Evolutionary conservation across 2,888 invertebrate species (phyloP).

Genomic region (Rutpela maculata): DNA sequence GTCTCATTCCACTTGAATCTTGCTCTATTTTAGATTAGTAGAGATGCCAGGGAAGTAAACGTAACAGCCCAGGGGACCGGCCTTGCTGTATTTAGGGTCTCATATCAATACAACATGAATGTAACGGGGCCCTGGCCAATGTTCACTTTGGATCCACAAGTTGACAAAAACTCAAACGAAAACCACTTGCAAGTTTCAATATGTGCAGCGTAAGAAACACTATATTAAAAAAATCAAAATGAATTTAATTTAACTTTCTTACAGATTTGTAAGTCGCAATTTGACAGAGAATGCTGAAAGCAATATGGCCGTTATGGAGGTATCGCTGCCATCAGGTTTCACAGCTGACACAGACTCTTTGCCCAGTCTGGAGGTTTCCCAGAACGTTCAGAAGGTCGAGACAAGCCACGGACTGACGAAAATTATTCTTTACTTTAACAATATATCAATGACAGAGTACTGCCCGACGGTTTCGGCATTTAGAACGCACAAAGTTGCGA

Average conservation of each 20-base stretch:
- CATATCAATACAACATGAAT: conserved; percentile 88
- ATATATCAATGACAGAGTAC: conserved; percentile 79
- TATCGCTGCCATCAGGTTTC: conserved; percentile 93
- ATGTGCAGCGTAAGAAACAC: conserved; percentile 81
- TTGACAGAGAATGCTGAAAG: conserved; percentile 81
- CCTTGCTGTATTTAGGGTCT: conserved; percentile 85
- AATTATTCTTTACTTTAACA: conserved; percentile 85
- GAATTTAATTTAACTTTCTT: conserved; percentile 53
- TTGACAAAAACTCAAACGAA: conserved; percentile 86
- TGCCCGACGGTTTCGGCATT: conserved; percentile 91
- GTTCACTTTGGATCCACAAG: conserved; percentile 90
- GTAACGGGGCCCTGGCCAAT: conserved; percentile 92
- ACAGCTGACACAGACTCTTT: conserved; percentile 86
- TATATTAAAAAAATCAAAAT: conserved; percentile 9
- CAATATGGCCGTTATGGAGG: conserved; percentile 94
- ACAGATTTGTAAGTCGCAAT: conserved; percentile 79
- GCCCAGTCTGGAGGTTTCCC: conserved; percentile 77
- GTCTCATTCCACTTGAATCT: no score
- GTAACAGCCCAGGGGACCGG: conserved; percentile 89
- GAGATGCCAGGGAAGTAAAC: conserved; percentile 79
- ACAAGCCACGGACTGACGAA: conserved; percentile 80
- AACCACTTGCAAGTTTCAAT: conserved; percentile 88
- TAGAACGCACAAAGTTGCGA: conserved; percentile 88
- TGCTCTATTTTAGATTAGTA: conserved; percentile 63
- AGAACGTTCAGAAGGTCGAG: conserved; percentile 81